These are phyloP conservation scores for Drosophila asahinai DNA, from an alignment of 1,140 invertebrate genomes.

Conservation along the genomic window DNA sequence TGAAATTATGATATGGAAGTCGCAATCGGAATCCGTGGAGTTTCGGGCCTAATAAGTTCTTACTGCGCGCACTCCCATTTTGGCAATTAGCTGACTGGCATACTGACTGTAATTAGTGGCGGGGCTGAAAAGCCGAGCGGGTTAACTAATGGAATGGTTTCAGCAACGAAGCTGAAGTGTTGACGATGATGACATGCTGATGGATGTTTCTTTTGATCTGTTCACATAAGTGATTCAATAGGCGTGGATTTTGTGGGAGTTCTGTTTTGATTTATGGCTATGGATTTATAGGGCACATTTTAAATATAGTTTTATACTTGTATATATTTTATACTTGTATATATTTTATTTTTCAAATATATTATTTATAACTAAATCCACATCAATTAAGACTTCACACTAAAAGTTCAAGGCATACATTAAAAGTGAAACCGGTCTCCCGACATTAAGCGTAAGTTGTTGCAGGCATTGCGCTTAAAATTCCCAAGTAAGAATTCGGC, in stretches of 20 bases:
- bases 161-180: constrained; percentile 5
- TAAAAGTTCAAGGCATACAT: no score
- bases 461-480: no score
- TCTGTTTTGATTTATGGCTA: neutral
- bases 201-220: constrained; percentile 20
- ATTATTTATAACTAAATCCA: no score
- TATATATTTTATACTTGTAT: neutral
- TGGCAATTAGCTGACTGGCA: constrained; percentile 58
- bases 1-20: constrained; percentile 71
- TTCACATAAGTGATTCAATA: constrained; percentile 7
- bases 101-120: constrained; percentile 44
- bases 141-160: constrained; percentile 47
- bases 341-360: neutral
- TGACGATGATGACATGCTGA: constrained; percentile 22
- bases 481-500: no score
- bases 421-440: no score
- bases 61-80: constrained; percentile 47
- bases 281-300: neutral
- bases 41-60: constrained; percentile 59
- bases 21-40: constrained; percentile 22
- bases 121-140: constrained; percentile 20
- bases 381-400: no score
- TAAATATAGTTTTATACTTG: neutral
- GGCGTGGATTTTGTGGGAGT: neutral
- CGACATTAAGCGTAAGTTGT: no score